Percentiles rank a stretch among this genome's conserved stretches.
Conservation (phyloP, 1,140 invertebrate genomes). For the Neelides sp. region DNA sequence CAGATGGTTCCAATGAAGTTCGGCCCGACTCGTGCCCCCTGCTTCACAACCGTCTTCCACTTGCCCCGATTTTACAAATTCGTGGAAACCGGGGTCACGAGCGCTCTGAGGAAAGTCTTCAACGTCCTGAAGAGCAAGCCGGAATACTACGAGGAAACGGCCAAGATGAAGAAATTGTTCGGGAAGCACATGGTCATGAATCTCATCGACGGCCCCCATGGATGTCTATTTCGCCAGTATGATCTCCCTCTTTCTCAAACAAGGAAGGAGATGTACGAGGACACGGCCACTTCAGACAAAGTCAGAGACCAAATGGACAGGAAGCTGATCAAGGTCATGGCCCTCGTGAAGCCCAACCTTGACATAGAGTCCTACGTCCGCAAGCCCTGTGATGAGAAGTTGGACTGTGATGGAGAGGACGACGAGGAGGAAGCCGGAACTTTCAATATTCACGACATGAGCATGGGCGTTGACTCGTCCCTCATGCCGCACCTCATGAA, state of each 20-base stretch:
- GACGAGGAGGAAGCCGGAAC: neutral
- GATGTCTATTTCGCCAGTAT: too few relatives aligned
- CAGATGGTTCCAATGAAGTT: conserved; percentile 35
- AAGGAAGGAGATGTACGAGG: conserved; percentile 1
- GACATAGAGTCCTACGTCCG: too few relatives aligned
- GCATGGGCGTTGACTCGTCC: too few relatives aligned
- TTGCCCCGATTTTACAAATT: conserved; percentile 44
- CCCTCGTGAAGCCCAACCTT: too few relatives aligned
- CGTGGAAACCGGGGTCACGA: neutral
- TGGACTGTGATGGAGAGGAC: neutral
- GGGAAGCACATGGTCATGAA: conserved; percentile 14
- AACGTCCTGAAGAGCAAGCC: neutral
- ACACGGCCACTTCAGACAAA: neutral
- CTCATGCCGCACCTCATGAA: too few relatives aligned
- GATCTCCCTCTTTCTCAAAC: too few relatives aligned
- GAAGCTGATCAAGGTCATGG: neutral
- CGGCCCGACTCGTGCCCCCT: conserved; percentile 38
- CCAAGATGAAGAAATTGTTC: conserved; percentile 10
- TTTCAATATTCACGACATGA: too few relatives aligned
- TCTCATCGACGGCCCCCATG: too few relatives aligned
- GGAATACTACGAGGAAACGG: conserved; percentile 1
- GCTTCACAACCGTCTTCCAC: conserved; percentile 39
- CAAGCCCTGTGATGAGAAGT: too few relatives aligned
- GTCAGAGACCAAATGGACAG: neutral
- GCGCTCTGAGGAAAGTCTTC: conserved; percentile 1